Base-by-base conservation (phyloP, 1,140 invertebrate species). In the Pissodes strobi region DNA sequence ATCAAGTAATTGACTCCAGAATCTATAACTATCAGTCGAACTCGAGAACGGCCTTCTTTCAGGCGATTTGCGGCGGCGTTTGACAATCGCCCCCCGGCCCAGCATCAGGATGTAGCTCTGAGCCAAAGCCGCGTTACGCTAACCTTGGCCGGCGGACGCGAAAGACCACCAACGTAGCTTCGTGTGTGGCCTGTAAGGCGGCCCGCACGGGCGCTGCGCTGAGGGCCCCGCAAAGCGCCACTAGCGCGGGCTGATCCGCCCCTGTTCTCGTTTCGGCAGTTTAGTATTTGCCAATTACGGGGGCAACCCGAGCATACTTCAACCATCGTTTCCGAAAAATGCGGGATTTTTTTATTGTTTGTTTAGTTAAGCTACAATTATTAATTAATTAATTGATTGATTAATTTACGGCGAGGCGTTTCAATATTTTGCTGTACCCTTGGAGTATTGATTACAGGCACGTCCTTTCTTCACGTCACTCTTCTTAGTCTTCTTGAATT, bases 91-190 rank as follows among this genome's bases (percentile, higher is more conserved):
- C 52, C 30, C 30, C 52, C 30, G 52, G 27, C 43, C 18, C 23
- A 12, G 37, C 48, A 25, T 51, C 34, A 55, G 52, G 52, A 55
- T 55, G 52, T 55, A 55, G 52, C 37, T n/a, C n/a, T 51, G 23
- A 21, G 22, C 52, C 25, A 55, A 55, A 39, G 52, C 53, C 53
- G 53, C 53, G 53, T 57, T 57, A 57, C 53, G 53, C 30, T 57
- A 57, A 57, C 53, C 53, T 57, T 57, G 53, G 53, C 53, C 53
- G 53, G 51, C 34, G 51, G 51, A 53, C 34, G 53, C 53, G 53
- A 43, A 56, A 17, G 53, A 57, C 53, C 53, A 57, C 53, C 53
- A 43, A 57, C 19, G 53, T 25, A 37, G 53, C 53, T 8, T 27
- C 53, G 37, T 57, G 53, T 57, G 53, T 57, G 53, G 53, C 23